These are phyloP conservation scores for Halichoerus grypus DNA, from an alignment of 2,113 vertebrate genomes.

Conservation along the genomic window DNA sequence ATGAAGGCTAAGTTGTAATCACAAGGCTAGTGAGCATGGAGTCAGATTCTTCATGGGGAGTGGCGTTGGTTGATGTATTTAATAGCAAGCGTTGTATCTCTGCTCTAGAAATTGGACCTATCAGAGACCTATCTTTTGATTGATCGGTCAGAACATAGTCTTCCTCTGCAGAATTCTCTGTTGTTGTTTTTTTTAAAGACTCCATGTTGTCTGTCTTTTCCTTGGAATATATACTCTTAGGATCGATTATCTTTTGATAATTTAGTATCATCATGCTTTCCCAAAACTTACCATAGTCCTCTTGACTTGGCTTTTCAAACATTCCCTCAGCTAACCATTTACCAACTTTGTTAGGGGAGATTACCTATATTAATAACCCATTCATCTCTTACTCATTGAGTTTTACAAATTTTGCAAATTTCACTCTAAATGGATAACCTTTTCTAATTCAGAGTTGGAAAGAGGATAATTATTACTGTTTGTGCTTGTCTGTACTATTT, in stretches of 20 bases:
- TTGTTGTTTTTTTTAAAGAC: background rate
- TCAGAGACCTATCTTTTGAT: background rate
- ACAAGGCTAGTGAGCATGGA: background rate
- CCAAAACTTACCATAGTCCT: background rate
- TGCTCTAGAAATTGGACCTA: background rate
- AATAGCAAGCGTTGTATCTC: background rate
- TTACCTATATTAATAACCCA: background rate
- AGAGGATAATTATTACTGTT: background rate
- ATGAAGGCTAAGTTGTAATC: background rate
- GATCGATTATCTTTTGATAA: constrained; percentile 12
- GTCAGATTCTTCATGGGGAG: background rate
- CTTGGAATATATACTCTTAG: constrained; percentile 16
- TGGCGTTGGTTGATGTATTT: background rate
- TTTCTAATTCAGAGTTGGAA: constrained; percentile 19
- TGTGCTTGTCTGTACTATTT: background rate
- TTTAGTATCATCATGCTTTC: background rate
- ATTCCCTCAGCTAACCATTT: background rate
- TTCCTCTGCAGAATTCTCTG: background rate
- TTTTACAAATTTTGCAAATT: constrained; percentile 24
- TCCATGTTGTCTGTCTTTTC: background rate
- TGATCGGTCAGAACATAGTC: background rate
- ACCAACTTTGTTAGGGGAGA: background rate
- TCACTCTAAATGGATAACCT: background rate
- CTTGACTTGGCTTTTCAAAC: constrained; percentile 32
- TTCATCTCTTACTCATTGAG: background rate